Evolutionary conservation across 2,888 invertebrate species (phyloP).

Genomic region (Ochropleura leucogaster): DNA sequence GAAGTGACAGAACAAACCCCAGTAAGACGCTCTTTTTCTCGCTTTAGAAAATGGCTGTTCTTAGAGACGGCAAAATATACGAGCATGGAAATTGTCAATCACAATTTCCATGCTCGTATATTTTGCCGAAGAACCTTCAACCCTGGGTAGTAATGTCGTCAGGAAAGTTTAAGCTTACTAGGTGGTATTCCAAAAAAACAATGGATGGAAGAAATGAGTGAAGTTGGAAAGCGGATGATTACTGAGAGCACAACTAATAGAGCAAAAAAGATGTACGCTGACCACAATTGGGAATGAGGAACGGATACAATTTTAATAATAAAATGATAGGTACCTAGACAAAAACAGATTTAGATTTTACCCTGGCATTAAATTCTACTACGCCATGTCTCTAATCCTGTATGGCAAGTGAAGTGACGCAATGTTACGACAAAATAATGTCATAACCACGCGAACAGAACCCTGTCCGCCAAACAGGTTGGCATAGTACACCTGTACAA

Average conservation of each 20-base stretch:
- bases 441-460: constrained; percentile 40
- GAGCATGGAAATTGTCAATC: too few relatives aligned
- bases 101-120: too few relatives aligned
- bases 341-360: neutral
- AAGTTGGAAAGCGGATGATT: neutral
- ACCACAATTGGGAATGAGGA: neutral
- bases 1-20: too few relatives aligned
- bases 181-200: neutral
- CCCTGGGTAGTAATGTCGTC: too few relatives aligned
- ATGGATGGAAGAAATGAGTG: neutral
- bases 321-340: neutral
- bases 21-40: too few relatives aligned
- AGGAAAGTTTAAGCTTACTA: neutral
- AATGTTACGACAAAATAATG: constrained; percentile 33
- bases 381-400: neutral
- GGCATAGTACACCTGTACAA: constrained; percentile 8
- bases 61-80: too few relatives aligned
- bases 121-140: too few relatives aligned
- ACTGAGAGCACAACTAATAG: neutral
- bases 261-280: neutral
- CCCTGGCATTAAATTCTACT: neutral
- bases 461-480: constrained; percentile 48
- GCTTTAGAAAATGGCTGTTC: too few relatives aligned
- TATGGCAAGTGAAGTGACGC: constrained; percentile 20
- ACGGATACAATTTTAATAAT: too few relatives aligned